Percentiles rank a stretch among this genome's conserved stretches.
phyloP scores from a whole-genome alignment of 2,797 vertebrate genomes.

The Anas capensis region DNA sequence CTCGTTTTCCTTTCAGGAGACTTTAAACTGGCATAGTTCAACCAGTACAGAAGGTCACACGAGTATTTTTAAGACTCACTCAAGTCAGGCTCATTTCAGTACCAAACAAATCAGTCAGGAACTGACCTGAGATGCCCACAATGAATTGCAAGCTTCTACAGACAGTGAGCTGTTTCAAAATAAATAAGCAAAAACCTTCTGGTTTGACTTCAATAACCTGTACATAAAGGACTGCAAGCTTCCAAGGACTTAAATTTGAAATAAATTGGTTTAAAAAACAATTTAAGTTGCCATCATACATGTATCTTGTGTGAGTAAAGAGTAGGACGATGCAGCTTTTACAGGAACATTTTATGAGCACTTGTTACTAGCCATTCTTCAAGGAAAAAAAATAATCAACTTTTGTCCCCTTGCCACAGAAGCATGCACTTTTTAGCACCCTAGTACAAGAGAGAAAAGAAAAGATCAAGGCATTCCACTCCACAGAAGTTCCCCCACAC shows the following conservation, averaged over 20 bases:
- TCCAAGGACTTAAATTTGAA: not conserved
- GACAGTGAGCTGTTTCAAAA: not conserved
- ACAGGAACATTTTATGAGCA: accelerated
- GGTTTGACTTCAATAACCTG: not conserved
- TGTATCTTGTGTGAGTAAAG: not conserved
- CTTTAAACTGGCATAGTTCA: not conserved
- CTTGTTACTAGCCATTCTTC: not conserved
- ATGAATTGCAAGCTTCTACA: not conserved
- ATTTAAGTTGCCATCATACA: not conserved
- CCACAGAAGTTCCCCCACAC: not conserved
- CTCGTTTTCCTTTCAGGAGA: not conserved
- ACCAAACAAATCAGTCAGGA: no score
- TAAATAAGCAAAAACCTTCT: not conserved
- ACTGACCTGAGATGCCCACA: not conserved
- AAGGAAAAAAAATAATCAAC: not conserved
- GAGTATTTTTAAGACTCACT: not conserved
- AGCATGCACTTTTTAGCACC: accelerated
- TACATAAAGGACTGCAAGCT: not conserved
- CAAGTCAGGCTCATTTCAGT: not conserved
- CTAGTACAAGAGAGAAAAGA: not conserved
- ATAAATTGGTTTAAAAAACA: accelerated
- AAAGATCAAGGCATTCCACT: not conserved
- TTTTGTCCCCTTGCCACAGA: not conserved
- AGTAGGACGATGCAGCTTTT: not conserved
- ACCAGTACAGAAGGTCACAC: not conserved